Evolutionary conservation across 2,888 invertebrate genomes (phyloP).

Genomic region (Caenorhabditis zanzibari): DNA sequence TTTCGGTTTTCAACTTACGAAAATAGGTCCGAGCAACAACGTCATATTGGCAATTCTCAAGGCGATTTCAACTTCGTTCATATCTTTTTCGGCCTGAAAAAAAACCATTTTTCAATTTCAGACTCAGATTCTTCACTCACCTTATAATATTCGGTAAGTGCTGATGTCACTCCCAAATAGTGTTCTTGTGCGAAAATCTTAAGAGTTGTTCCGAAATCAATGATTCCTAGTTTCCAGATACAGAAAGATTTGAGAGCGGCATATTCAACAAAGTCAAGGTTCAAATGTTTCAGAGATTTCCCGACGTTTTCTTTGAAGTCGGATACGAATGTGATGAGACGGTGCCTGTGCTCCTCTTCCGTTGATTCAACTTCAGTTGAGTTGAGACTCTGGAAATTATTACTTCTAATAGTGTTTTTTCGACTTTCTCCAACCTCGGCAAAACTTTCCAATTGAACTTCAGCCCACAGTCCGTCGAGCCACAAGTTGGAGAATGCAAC

Average conservation of each 20-base stretch:
- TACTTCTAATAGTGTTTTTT: background rate
- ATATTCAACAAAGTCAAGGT: conserved; percentile 34
- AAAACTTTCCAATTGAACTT: background rate
- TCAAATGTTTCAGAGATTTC: conserved; percentile 1
- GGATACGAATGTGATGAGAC: background rate
- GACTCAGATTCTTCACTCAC: background rate
- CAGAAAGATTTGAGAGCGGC: conserved; percentile 39
- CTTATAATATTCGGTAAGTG: conserved; percentile 23
- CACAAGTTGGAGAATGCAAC: conserved; percentile 31
- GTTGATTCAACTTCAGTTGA: background rate
- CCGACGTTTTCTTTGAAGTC: conserved; percentile 30
- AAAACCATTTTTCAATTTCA: background rate
- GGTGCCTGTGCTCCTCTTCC: background rate
- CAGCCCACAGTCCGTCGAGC: conserved; percentile 29
- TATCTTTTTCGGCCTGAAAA: conserved; percentile 31
- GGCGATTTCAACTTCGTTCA: conserved; percentile 39
- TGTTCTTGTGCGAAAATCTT: conserved; percentile 50
- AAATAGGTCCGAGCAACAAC: conserved; percentile 27
- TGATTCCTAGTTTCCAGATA: conserved; percentile 45
- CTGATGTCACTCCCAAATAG: conserved; percentile 24
- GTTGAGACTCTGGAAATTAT: background rate
- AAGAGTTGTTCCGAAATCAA: conserved; percentile 34
- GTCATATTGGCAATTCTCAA: conserved; percentile 43
- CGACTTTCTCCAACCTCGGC: background rate
- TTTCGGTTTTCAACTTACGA: conserved; percentile 13